Percentiles rank a stretch among this genome's conserved stretches.
phyloP scores from a whole-genome alignment of 1,140 invertebrate genomes.

The Maconellicoccus hirsutus region DNA sequence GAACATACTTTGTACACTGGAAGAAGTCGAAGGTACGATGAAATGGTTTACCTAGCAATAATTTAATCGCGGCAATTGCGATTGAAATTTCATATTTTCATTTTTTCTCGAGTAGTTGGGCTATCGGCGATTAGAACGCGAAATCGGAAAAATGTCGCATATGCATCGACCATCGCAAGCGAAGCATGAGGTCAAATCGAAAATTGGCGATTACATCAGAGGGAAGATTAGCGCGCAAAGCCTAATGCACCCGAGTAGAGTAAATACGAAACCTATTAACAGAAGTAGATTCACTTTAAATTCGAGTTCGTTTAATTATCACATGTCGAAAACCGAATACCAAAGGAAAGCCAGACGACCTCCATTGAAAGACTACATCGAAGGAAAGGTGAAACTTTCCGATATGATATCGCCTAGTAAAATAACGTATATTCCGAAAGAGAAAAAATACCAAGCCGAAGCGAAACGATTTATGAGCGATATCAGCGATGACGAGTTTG shows the following conservation, averaged over 20 bases:
- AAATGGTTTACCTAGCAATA: too few species aligned
- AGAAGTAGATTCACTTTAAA: background rate
- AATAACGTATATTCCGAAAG: constrained; percentile 13
- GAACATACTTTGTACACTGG: too few species aligned
- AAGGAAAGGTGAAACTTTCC: background rate
- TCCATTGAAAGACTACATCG: constrained; percentile 13
- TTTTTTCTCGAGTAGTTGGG: background rate
- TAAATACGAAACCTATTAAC: background rate
- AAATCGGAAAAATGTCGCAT: background rate
- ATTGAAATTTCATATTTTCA: background rate
- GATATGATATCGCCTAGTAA: constrained; percentile 14
- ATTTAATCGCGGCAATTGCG: too few species aligned
- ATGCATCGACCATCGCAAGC: background rate
- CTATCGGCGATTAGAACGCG: background rate
- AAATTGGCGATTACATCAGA: constrained; percentile 13
- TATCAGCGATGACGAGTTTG: background rate
- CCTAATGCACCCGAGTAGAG: background rate
- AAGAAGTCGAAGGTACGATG: too few species aligned
- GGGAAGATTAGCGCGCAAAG: constrained; percentile 3
- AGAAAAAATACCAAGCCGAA: background rate
- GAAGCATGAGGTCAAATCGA: constrained; percentile 2
- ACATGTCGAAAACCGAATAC: background rate
- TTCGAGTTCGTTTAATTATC: background rate
- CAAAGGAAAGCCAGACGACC: background rate
- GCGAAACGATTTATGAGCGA: background rate